Evolutionary conservation across 2,797 vertebrate species (phyloP).

Genomic region (Myotis vivesi): DNA sequence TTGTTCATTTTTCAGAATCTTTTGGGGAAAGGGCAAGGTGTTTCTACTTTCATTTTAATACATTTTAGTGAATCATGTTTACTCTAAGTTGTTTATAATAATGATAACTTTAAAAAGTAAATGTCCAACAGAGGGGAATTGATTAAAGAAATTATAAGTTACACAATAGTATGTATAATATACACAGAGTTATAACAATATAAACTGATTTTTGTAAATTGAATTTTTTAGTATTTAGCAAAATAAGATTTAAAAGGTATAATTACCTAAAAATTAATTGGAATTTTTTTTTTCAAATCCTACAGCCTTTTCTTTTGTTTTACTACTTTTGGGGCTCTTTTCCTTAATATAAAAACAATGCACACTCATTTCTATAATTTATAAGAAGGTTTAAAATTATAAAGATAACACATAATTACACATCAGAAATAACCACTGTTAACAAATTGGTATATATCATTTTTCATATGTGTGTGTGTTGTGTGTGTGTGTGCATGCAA

Average conservation of each 20-base stretch:
- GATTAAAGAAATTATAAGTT: conserved; percentile 31
- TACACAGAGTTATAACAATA: background rate
- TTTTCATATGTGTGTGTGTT: background rate
- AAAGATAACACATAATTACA: background rate
- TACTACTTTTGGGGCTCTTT: background rate
- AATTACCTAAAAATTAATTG: conserved; percentile 31
- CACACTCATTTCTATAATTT: background rate
- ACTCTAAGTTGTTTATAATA: background rate
- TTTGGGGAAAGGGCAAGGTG: background rate
- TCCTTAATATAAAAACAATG: background rate
- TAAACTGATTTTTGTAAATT: conserved; percentile 16
- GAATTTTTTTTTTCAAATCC: background rate
- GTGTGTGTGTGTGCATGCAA: background rate
- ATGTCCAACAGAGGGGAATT: background rate
- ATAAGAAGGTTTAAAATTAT: background rate
- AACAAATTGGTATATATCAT: background rate
- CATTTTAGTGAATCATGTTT: conserved; percentile 5
- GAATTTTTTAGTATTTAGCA: conserved; percentile 32
- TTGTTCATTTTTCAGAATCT: conserved; percentile 10
- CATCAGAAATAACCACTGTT: background rate
- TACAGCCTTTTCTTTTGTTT: conserved; percentile 2
- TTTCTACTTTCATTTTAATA: conserved; percentile 36
- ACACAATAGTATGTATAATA: background rate
- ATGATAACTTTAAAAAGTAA: conserved; percentile 3
- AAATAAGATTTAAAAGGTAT: conserved; percentile 6